phyloP scores from a whole-genome alignment of 2,113 vertebrate genomes.

The Eleginops maclovinus region DNA sequence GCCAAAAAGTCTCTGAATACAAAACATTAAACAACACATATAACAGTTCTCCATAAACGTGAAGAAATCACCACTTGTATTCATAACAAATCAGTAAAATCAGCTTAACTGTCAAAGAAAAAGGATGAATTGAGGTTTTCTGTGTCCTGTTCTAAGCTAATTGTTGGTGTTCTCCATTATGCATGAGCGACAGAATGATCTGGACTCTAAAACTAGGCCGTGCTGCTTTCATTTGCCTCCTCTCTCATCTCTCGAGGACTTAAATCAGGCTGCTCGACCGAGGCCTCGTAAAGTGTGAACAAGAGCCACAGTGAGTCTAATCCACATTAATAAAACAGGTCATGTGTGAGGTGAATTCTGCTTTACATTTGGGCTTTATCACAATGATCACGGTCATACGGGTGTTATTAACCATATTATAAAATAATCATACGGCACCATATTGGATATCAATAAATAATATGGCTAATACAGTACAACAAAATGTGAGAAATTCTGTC shows the following conservation, averaged over 20 bases:
- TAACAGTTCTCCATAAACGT: background rate
- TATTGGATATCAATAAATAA: too few relatives aligned
- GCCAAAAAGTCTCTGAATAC: background rate
- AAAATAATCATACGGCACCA: too few relatives aligned
- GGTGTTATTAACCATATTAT: too few relatives aligned
- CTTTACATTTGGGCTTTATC: background rate
- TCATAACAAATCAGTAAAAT: too few relatives aligned
- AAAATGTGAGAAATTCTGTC: too few relatives aligned
- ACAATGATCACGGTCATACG: too few relatives aligned
- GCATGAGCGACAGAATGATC: constrained; percentile 57
- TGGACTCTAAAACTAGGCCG: constrained; percentile 58
- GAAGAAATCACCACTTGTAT: background rate
- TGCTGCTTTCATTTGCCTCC: constrained; percentile 17
- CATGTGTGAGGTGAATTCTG: background rate
- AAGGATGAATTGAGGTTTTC: background rate
- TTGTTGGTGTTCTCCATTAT: constrained; percentile 47
- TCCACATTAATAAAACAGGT: background rate
- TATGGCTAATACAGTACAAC: too few relatives aligned
- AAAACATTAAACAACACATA: background rate
- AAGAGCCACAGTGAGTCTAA: background rate
- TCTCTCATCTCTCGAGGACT: constrained; percentile 48
- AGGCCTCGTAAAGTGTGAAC: background rate
- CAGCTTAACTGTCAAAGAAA: background rate
- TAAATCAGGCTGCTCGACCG: constrained; percentile 15
- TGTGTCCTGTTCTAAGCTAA: background rate